These are phyloP conservation scores for Perizoma flavofasciatum DNA, from an alignment of 2,888 invertebrate genomes.

Conservation along the genomic window DNA sequence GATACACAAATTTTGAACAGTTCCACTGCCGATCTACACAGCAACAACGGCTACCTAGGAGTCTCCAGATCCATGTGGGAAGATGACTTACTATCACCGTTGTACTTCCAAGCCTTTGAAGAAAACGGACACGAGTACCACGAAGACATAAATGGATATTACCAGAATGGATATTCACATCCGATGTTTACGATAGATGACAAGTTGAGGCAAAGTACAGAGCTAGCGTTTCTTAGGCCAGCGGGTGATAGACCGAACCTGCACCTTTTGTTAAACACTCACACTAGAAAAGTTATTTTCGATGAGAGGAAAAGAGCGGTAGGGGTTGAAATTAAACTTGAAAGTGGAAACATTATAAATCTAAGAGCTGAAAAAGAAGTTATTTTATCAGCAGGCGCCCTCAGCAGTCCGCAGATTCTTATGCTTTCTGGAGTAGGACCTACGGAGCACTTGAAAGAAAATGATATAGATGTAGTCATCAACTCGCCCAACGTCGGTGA, in stretches of 20 bases:
- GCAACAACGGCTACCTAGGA: conserved; percentile 37
- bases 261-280: conserved; percentile 59
- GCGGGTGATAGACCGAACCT: conserved; percentile 44
- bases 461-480: too few species aligned
- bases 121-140: conserved; percentile 59
- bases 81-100: conserved; percentile 11
- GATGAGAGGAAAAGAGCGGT: conserved; percentile 59
- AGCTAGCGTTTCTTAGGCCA: conserved; percentile 87
- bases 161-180: conserved; percentile 43
- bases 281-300: conserved; percentile 68
- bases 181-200: conserved; percentile 76
- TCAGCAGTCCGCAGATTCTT: conserved; percentile 65
- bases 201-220: conserved; percentile 88
- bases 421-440: conserved; percentile 72
- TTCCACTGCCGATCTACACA: conserved; percentile 27
- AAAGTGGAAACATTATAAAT: conserved; percentile 40
- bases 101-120: conserved; percentile 50
- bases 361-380: conserved; percentile 28
- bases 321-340: conserved; percentile 58
- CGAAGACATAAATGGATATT: conserved; percentile 44
- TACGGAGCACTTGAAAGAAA: too few species aligned
- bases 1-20: conserved; percentile 25
- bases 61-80: conserved; percentile 30
- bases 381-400: conserved; percentile 51
- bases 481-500: too few species aligned